Percentiles rank a stretch among this genome's conserved stretches.
Evolutionary conservation across 2,888 invertebrate species (phyloP).

Genomic region (Coremacera marginata): DNA sequence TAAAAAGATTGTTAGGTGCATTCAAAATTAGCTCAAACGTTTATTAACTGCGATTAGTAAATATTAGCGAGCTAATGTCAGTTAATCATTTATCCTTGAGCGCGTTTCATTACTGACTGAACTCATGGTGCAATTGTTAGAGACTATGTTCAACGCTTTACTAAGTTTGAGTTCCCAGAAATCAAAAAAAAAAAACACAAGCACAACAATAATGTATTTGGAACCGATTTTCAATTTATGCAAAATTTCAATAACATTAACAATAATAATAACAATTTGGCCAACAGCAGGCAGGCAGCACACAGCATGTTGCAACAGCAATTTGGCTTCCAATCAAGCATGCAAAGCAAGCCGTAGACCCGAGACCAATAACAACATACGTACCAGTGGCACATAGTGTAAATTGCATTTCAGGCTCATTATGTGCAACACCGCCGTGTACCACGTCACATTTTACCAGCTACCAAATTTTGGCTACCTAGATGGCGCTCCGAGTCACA

Average conservation of each 20-base stretch:
- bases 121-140: too few species aligned
- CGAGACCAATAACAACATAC: not conserved
- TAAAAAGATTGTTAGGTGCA: too few species aligned
- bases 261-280: constrained; percentile 2
- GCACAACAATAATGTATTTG: too few species aligned
- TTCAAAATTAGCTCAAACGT: too few species aligned
- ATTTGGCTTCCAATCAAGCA: not conserved
- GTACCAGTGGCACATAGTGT: not conserved
- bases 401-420: not conserved
- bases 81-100: too few species aligned
- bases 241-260: not conserved
- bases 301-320: not conserved
- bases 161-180: too few species aligned
- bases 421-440: not conserved
- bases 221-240: not conserved
- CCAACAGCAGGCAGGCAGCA: not conserved
- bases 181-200: too few species aligned
- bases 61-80: too few species aligned
- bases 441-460: not conserved
- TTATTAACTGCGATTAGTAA: too few species aligned
- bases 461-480: not conserved
- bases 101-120: too few species aligned
- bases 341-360: not conserved
- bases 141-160: too few species aligned
- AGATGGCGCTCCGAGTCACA: too few species aligned